phyloP scores from a whole-genome alignment of 2,888 invertebrate genomes.

The Panopea generosa region DNA sequence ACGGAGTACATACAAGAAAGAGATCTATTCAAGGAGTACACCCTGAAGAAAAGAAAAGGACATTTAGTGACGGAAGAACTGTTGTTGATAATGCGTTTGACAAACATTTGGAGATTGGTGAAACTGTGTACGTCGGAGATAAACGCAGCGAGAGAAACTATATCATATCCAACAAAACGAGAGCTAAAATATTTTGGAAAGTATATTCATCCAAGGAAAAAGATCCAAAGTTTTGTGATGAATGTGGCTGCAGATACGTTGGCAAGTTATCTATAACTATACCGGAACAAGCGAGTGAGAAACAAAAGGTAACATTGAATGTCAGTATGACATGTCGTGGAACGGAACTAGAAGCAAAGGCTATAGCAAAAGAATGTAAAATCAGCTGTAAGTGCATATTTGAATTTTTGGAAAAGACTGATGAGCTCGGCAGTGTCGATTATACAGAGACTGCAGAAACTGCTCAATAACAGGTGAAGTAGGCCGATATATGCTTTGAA shows the following conservation, averaged over 20 bases:
- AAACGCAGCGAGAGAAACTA: slow-evolving; percentile 17
- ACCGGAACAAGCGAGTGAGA: slow-evolving; percentile 8
- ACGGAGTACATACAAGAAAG: slow-evolving; percentile 15
- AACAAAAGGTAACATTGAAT: slow-evolving; percentile 14
- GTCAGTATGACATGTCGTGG: slow-evolving; percentile 51
- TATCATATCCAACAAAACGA: slow-evolving; percentile 22
- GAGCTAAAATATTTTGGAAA: slow-evolving; percentile 38
- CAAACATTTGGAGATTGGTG: slow-evolving; percentile 40
- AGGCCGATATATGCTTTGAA: no score
- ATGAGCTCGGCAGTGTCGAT: not conserved
- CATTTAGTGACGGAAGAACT: slow-evolving; percentile 7
- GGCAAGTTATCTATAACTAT: slow-evolving; percentile 40
- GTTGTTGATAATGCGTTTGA: slow-evolving; percentile 47
- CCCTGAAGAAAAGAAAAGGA: slow-evolving; percentile 5
- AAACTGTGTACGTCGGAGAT: slow-evolving; percentile 34
- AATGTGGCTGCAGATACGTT: slow-evolving; percentile 26
- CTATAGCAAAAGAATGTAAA: not conserved
- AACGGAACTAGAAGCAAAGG: slow-evolving; percentile 52
- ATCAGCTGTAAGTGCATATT: not conserved
- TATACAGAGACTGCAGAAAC: not conserved
- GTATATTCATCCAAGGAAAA: slow-evolving; percentile 40
- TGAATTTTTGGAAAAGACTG: slow-evolving; percentile 17
- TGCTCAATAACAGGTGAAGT: no score
- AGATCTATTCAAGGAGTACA: slow-evolving; percentile 1
- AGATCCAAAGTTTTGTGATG: slow-evolving; percentile 50